Evolutionary conservation across 1,140 invertebrate species (phyloP).

Genomic region (Lasioglossum albipes): DNA sequence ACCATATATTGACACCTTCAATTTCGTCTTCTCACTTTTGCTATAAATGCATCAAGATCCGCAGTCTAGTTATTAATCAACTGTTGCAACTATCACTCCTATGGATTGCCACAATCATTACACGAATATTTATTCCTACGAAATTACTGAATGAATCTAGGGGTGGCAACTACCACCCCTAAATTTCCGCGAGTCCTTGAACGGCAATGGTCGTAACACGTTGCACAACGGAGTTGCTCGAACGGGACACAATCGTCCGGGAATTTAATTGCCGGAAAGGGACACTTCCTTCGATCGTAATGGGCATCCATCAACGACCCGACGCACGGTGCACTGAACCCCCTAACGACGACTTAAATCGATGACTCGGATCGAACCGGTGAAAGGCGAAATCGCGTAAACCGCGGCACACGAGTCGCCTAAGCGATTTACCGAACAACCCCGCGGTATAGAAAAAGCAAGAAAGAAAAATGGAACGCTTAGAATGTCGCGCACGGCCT

Average conservation of each 20-base stretch:
- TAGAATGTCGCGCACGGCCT: background rate
- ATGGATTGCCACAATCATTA: too few species aligned
- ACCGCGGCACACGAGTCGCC: background rate
- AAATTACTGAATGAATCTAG: too few species aligned
- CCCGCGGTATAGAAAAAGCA: background rate
- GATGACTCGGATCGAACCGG: slow-evolving; percentile 14
- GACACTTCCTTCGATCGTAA: slow-evolving; percentile 45
- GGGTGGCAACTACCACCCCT: too few species aligned
- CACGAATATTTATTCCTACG: too few species aligned
- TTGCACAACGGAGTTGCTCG: background rate
- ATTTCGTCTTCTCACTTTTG: too few species aligned
- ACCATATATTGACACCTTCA: too few species aligned
- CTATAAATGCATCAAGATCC: too few species aligned
- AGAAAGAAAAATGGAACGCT: too few species aligned
- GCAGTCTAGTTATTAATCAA: too few species aligned
- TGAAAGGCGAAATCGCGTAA: slow-evolving; percentile 33
- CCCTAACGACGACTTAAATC: slow-evolving; percentile 21
- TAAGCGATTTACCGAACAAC: background rate
- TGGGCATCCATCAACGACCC: slow-evolving; percentile 21
- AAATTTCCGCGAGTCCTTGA: background rate
- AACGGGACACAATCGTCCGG: background rate
- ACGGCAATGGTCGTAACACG: background rate
- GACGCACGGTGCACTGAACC: slow-evolving; percentile 29
- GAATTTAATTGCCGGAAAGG: slow-evolving; percentile 43
- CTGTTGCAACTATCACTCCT: too few species aligned